These are phyloP conservation scores for Myotis findleyi DNA, from an alignment of 2,797 vertebrate species.

Conservation along the genomic window DNA sequence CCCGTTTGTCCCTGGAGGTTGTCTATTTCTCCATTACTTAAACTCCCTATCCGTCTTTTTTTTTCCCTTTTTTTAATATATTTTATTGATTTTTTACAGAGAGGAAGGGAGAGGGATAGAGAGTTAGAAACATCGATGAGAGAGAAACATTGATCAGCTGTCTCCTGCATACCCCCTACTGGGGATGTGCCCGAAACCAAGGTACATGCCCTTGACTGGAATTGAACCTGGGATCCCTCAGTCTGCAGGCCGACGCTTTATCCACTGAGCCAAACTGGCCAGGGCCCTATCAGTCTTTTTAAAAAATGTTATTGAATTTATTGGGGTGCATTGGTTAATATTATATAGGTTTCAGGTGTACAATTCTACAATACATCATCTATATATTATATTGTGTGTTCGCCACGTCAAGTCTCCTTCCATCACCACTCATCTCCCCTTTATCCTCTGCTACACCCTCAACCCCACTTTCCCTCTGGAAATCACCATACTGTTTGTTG, in stretches of 20 bases:
- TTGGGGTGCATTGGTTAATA: background rate
- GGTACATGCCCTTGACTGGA: too few relatives aligned
- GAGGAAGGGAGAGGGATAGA: too few relatives aligned
- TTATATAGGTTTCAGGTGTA: background rate
- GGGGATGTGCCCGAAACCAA: too few relatives aligned
- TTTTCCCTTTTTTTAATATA: too few relatives aligned
- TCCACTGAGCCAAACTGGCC: too few relatives aligned
- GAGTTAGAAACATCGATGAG: too few relatives aligned
- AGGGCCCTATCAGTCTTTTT: background rate
- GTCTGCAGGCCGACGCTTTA: too few relatives aligned
- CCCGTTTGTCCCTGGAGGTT: constrained; percentile 51
- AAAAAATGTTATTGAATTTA: background rate
- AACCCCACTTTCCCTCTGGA: background rate
- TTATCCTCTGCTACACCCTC: background rate
- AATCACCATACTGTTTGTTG: background rate
- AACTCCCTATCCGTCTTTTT: constrained; percentile 34
- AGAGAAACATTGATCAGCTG: too few relatives aligned
- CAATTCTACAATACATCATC: background rate
- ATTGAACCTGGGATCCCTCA: too few relatives aligned
- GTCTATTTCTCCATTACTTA: constrained; percentile 53
- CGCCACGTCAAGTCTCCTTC: background rate
- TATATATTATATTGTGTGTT: background rate
- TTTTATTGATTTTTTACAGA: too few relatives aligned
- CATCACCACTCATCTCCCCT: background rate
- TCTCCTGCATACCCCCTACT: too few relatives aligned